phyloP scores from a whole-genome alignment of 2,888 invertebrate genomes.

The Pyrrhosoma nymphula region DNA sequence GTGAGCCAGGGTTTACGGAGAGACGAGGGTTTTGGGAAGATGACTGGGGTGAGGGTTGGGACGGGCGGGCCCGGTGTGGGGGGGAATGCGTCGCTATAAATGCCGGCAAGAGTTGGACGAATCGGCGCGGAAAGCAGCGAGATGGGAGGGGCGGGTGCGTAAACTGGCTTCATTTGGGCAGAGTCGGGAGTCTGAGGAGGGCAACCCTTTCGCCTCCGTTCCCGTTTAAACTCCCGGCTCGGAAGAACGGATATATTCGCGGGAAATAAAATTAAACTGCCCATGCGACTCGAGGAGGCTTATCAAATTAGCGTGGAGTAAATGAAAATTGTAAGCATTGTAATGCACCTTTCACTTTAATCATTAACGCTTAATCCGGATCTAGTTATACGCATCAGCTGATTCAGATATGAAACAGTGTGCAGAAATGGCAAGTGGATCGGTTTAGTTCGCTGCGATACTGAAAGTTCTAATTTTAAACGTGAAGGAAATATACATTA shows the following conservation, averaged over 20 bases:
- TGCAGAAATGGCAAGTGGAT: no score
- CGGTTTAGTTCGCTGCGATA: no score
- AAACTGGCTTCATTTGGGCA: conserved; percentile 2
- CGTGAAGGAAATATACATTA: no score
- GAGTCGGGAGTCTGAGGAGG: neutral
- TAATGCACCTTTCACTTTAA: neutral
- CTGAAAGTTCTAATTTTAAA: no score
- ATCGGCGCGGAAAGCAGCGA: neutral
- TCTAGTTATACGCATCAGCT: neutral
- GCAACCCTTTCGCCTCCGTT: neutral
- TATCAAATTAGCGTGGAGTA: neutral
- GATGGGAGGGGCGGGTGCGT: neutral
- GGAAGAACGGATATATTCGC: neutral
- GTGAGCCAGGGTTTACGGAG: no score
- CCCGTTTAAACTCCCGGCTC: neutral
- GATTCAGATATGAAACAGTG: no score
- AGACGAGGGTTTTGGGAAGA: no score
- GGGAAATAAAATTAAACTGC: conserved; percentile 16
- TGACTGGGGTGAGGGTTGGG: no score
- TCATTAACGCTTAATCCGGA: neutral
- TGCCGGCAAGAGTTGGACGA: neutral
- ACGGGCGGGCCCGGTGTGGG: no score
- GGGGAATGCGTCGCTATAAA: neutral
- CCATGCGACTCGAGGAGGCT: neutral
- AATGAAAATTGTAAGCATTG: conserved; percentile 6